Conservation (phyloP, 2,888 invertebrate genomes). For the Griposia aprilina region DNA sequence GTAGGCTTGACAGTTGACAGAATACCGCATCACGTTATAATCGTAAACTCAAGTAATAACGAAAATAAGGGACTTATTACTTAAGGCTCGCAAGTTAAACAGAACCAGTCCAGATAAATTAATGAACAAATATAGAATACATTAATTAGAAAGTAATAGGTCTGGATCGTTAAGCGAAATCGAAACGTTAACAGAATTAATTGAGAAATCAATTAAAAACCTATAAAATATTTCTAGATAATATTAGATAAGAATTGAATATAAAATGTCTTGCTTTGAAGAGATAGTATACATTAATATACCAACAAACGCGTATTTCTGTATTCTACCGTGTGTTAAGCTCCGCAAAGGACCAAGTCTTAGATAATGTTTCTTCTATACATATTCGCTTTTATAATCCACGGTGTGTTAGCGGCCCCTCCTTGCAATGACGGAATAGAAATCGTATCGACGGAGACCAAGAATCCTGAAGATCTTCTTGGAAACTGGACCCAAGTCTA, state of each 20-base stretch:
- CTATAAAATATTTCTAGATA: not conserved
- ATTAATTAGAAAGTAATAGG: slow-evolving; percentile 47
- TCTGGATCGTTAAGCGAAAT: not conserved
- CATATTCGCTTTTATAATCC: slow-evolving; percentile 31
- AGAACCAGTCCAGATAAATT: slow-evolving; percentile 1
- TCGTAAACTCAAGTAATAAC: slow-evolving; percentile 21
- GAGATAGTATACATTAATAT: not conserved
- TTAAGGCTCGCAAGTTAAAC: not conserved
- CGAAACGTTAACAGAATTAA: not conserved
- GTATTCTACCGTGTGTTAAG: not conserved
- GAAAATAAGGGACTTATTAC: not conserved
- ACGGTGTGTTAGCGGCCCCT: slow-evolving; percentile 14
- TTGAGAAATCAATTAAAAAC: slow-evolving; percentile 32
- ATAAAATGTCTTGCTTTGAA: slow-evolving; percentile 22
- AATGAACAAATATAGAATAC: slow-evolving; percentile 6
- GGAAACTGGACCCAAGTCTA: slow-evolving; percentile 49
- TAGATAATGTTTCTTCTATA: not conserved
- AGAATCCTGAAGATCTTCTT: slow-evolving; percentile 31
- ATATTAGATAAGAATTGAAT: not conserved
- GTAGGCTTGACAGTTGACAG: slow-evolving; percentile 28
- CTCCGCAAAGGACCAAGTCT: not conserved
- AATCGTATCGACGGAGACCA: slow-evolving; percentile 22
- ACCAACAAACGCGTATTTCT: not conserved
- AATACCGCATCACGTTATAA: slow-evolving; percentile 21
- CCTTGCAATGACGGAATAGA: slow-evolving; percentile 36